Conservation (phyloP, 2,797 vertebrate genomes). For the Knipowitschia caucasica region DNA sequence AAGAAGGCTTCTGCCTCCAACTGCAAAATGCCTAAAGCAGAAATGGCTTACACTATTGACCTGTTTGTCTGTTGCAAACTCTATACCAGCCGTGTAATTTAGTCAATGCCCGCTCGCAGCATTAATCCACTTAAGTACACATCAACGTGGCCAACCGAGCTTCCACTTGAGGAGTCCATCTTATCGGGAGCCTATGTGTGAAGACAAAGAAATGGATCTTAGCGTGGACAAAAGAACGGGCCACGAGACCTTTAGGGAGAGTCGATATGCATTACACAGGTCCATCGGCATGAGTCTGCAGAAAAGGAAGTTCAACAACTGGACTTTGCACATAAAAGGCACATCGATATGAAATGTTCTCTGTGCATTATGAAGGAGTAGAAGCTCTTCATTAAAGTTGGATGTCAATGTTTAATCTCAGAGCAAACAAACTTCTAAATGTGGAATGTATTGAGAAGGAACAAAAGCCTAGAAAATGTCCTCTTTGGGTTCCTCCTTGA, state of each 20-base stretch:
- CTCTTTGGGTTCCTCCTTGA: no score
- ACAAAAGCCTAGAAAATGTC: no score
- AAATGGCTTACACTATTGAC: conserved; percentile 7
- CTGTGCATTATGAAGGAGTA: neutral
- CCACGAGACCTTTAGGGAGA: neutral
- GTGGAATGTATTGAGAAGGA: no score
- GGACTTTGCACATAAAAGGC: neutral
- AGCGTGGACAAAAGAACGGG: conserved; percentile 1
- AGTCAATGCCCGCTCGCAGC: conserved; percentile 24
- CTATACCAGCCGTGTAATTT: conserved; percentile 32
- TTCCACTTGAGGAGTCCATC: conserved; percentile 27
- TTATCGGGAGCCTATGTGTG: conserved; percentile 15
- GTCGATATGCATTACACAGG: conserved; percentile 2
- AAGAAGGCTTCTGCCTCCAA: neutral
- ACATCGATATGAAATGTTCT: neutral
- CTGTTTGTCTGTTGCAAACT: conserved; percentile 15
- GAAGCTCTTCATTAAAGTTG: neutral
- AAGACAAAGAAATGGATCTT: conserved; percentile 6
- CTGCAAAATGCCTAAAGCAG: conserved; percentile 1
- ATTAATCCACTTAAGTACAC: conserved; percentile 46
- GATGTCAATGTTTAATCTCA: neutral
- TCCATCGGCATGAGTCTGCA: neutral
- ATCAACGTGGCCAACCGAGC: conserved; percentile 26
- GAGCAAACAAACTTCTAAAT: no score
- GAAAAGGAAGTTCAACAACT: conserved; percentile 1